Base-by-base conservation (phyloP, 2,888 invertebrate species). In the Acronicta psi region DNA sequence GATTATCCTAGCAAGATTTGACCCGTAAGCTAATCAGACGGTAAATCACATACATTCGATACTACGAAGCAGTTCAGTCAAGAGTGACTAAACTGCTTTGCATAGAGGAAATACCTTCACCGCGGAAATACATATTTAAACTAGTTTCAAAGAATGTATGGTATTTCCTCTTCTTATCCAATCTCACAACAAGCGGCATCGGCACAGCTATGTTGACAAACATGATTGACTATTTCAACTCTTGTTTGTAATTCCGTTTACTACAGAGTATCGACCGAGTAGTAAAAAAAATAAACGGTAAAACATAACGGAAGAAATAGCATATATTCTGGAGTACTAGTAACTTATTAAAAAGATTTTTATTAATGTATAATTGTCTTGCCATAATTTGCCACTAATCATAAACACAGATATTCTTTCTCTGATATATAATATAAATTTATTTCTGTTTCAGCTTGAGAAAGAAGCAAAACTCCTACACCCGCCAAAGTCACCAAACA, bases 401-500 rank as follows among this genome's bases (percentile, higher is more conserved):
- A 23, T 20, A 7, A 10, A 11, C 29, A 29, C 11, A 29, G 2
- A 29, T 29, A 11, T 3, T 29, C 25, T 25, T 2, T 9, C 23
- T n/a, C n/a, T n/a, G n/a, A 23, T 11, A 34, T 8, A 7, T 9
- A 8, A 18, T 36, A 18, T 9, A 18, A 36, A 0, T 7, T 0
- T 25, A 13, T 54, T 58, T 52, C 63, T 67, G 45, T 92, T 92
- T 37, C 93, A 94, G 94, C 90, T 94, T 81, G 94, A 94, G 79
- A 94, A 93, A 80, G 93, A 94, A 84, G 92, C 85, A 16, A 92
- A 89, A 63, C 82, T 90, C 25, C 83, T 93, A 18, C 93, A 93
- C 68, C 94, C 93, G 7, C 94, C 93, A 10, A 85, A 82, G 62
- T 93, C 94, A 29, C 94, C 94, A 11, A 90, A 93, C 71, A 86